phyloP scores from a whole-genome alignment of 2,113 vertebrate species.

The Labeo catla region DNA sequence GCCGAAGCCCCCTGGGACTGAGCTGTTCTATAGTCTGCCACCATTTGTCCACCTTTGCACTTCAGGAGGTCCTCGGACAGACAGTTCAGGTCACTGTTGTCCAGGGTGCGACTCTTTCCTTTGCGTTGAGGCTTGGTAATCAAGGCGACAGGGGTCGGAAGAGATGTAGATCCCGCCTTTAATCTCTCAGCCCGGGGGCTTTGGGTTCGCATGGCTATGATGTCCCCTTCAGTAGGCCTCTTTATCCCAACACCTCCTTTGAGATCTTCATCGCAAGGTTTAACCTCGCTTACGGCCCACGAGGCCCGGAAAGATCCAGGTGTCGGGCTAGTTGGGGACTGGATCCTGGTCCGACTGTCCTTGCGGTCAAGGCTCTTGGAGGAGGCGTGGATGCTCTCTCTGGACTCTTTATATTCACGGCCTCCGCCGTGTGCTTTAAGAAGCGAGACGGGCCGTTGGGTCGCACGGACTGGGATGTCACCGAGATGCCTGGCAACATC shows the following conservation, averaged over 20 bases:
- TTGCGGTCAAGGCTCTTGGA: conserved; percentile 79
- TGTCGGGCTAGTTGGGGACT: conserved; percentile 63
- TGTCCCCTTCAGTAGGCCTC: conserved; percentile 54
- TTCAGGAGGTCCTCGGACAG: conserved; percentile 79
- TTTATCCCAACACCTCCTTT: conserved; percentile 62
- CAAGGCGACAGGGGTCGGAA: conserved; percentile 67
- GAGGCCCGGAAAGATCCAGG: conserved; percentile 82
- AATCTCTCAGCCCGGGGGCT: conserved; percentile 79
- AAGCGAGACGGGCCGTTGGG: conserved; percentile 72
- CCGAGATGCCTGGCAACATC: conserved; percentile 67
- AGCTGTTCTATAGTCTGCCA: conserved; percentile 57
- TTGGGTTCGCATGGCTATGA: conserved; percentile 72
- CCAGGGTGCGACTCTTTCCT: conserved; percentile 92
- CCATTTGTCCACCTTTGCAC: conserved; percentile 68
- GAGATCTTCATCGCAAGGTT: conserved; percentile 65
- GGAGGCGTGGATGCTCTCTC: conserved; percentile 73
- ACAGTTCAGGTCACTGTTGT: conserved; percentile 91
- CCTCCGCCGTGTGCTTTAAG: conserved; percentile 74
- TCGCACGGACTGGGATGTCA: conserved; percentile 66
- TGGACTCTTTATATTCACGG: conserved; percentile 68
- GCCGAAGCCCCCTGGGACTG: conserved; percentile 78
- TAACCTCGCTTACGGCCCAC: conserved; percentile 87
- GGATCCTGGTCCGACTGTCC: conserved; percentile 66
- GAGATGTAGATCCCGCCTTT: conserved; percentile 69
- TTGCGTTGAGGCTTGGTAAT: conserved; percentile 80